Base-by-base conservation (phyloP, 2,797 vertebrate species). In the Falco biarmicus region DNA sequence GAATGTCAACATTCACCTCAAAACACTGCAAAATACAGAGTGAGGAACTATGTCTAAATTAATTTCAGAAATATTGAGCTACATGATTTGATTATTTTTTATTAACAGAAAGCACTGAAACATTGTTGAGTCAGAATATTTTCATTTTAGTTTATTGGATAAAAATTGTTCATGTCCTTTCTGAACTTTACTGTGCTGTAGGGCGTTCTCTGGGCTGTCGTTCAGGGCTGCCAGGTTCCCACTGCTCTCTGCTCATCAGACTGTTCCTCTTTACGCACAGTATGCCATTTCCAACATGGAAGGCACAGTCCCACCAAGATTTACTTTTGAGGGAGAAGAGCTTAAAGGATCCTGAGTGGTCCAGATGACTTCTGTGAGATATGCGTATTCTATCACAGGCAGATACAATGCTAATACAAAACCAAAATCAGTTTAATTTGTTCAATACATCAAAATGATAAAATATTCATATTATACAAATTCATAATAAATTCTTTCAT, bases 381-480 rank as follows among this genome's bases (percentile, higher is more conserved):
- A 11, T 0, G 1, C 5, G 6, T 84, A 39, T 74, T 70, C 17
- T 83, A 47, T 43, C 37, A 54, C 6, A 51, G 61, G 19, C 43
- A 84, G 39, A 89, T 37, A 41, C 39, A 75, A 41, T 18, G 20
- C 15, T 84, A 81, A 78, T 51, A 37, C 17, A 57, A 91, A 91
- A 85, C 6, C 9, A 47, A 90, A 94, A 80, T 80, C 21, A 15
- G 15, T 83, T 87, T 0, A 1, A 18, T 80, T 69, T 87, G 32
- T 80, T 94, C 71, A 80, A 71, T 43, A 82, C 39, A 70, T 31
- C 69, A 60, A 92, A 94, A 84, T 93, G 6, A 69, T 66, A 68
- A 93, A 81, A 59, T 26, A 54, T 63, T 64, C 6, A 48, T 87
- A 50, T 69, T 53, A 32, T 45, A 69, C 11, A 37, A 71, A 50